Evolutionary conservation across 1,140 invertebrate species (phyloP).

Genomic region (Formica selysi): DNA sequence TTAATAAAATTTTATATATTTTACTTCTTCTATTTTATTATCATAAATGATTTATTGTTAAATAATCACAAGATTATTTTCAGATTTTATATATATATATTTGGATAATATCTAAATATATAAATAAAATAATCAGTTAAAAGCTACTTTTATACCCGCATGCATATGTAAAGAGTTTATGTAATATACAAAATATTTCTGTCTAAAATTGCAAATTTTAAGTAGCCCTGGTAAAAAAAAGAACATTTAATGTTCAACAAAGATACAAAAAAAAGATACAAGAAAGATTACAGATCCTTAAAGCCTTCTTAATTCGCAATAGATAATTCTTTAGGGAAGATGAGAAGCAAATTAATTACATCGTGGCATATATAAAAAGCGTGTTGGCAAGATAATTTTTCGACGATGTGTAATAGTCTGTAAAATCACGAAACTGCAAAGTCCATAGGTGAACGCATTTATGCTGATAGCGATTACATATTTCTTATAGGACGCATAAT

Average conservation of each 20-base stretch:
- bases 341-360: conserved; percentile 8
- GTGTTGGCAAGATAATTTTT: conserved; percentile 23
- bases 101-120: background rate
- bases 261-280: background rate
- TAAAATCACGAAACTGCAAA: conserved; percentile 10
- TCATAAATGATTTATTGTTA: background rate
- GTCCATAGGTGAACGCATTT: background rate
- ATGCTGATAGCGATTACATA: background rate
- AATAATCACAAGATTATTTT: background rate
- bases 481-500: conserved; percentile 2
- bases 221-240: background rate
- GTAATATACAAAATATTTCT: background rate
- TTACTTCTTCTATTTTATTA: background rate
- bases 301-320: background rate
- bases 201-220: background rate
- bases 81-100: too few species aligned
- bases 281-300: background rate
- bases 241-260: background rate
- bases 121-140: background rate
- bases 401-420: conserved; percentile 1
- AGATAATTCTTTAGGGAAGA: background rate
- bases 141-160: background rate
- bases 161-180: background rate
- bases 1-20: background rate
- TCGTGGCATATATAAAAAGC: background rate